Conservation (phyloP, 2,797 vertebrate genomes). For the Chaetophractus vellerosus region DNA sequence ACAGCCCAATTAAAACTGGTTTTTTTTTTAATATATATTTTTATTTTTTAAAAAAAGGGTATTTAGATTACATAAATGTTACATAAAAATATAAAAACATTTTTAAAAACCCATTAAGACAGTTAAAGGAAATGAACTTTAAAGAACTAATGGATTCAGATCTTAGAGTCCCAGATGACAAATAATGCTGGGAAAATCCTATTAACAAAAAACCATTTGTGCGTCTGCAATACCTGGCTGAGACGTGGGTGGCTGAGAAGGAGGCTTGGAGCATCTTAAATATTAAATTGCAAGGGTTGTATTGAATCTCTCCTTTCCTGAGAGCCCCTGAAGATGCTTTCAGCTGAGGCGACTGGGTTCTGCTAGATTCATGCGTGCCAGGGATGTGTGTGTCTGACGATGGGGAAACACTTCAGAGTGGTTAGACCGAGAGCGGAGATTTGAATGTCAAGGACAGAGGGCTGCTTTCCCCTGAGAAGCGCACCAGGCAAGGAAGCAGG, state of each 20-base stretch:
- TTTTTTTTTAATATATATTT: no score
- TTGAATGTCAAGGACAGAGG: neutral
- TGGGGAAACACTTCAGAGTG: neutral
- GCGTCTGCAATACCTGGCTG: conserved; percentile 74
- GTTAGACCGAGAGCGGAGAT: neutral
- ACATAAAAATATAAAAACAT: neutral
- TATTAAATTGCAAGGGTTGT: conserved; percentile 41
- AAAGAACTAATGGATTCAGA: conserved; percentile 77
- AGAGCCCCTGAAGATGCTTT: neutral
- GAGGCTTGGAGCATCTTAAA: neutral
- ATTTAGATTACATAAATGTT: no score
- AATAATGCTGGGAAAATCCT: conserved; percentile 83
- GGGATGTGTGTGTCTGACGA: neutral
- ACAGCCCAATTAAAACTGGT: conserved; percentile 73
- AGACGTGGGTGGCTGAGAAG: conserved; percentile 41
- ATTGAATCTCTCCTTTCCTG: neutral
- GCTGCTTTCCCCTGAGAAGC: fast-evolving
- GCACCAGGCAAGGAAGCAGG: neutral
- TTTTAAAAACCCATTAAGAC: conserved; percentile 67
- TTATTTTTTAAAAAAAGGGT: no score
- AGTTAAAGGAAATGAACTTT: neutral
- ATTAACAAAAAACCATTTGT: conserved; percentile 85
- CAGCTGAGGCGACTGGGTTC: neutral
- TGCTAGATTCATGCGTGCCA: neutral
- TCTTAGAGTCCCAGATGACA: conserved; percentile 78